Evolutionary conservation across 2,888 invertebrate species (phyloP).

Genomic region (Folsomia candida): DNA sequence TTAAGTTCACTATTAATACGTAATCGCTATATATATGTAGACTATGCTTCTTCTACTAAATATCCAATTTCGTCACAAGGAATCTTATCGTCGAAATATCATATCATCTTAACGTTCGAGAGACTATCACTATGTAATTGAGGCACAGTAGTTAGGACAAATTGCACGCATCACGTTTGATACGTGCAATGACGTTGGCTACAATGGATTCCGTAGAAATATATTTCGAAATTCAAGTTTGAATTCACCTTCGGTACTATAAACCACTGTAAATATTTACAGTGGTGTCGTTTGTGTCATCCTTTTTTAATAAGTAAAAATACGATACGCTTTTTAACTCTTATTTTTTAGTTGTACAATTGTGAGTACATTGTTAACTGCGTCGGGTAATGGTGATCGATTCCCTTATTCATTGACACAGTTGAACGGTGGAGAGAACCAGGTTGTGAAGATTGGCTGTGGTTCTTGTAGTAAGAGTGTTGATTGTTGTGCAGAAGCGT

Average conservation of each 20-base stretch:
- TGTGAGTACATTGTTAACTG: conserved; percentile 16
- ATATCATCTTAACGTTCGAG: not conserved
- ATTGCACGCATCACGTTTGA: conserved; percentile 6
- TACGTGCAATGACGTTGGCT: conserved; percentile 16
- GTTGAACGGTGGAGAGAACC: conserved; percentile 9
- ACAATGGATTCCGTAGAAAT: not conserved
- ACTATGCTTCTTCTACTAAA: no score
- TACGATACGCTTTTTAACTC: not conserved
- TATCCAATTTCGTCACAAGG: not conserved
- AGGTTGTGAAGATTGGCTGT: conserved; percentile 7
- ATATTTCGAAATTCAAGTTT: not conserved
- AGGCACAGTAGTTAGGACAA: conserved; percentile 20
- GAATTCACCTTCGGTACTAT: not conserved
- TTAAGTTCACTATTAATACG: no score
- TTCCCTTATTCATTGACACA: conserved; percentile 2
- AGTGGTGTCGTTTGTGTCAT: not conserved
- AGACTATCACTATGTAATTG: conserved; percentile 1
- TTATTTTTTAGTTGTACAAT: conserved; percentile 6
- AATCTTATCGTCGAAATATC: not conserved
- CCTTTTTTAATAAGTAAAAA: not conserved
- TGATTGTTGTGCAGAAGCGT: conserved; percentile 16
- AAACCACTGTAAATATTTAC: not conserved
- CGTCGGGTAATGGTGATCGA: conserved; percentile 10
- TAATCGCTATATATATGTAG: no score
- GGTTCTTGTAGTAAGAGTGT: conserved; percentile 17